These are phyloP conservation scores for Pocota personata DNA, from an alignment of 2,888 invertebrate genomes.

Conservation along the genomic window DNA sequence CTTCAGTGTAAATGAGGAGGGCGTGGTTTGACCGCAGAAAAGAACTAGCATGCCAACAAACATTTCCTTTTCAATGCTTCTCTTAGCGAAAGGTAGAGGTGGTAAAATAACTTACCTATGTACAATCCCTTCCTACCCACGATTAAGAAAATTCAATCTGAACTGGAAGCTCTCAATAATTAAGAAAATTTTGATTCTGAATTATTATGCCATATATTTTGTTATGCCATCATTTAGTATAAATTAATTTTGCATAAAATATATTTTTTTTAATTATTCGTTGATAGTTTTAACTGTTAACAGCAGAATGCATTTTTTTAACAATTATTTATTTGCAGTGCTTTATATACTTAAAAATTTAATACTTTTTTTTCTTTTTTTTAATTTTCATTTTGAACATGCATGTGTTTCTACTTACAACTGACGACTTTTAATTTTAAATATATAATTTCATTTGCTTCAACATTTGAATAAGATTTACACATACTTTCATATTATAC, in stretches of 20 bases:
- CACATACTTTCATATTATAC: constrained; percentile 6
- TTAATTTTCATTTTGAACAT: constrained; percentile 54
- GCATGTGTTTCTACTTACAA: constrained; percentile 44
- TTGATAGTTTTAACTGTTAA: constrained; percentile 52
- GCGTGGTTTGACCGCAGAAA: too few species aligned
- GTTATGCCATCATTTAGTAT: constrained; percentile 52
- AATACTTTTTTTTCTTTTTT: constrained; percentile 53
- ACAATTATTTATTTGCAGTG: constrained; percentile 53
- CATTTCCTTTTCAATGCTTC: too few species aligned
- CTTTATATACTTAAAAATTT: constrained; percentile 48
- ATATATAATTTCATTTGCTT: constrained; percentile 36
- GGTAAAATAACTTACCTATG: too few species aligned
- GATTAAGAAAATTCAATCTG: too few species aligned
- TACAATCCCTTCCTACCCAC: too few species aligned
- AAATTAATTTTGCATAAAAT: constrained; percentile 67
- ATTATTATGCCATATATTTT: constrained; percentile 3
- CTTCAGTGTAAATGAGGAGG: too few species aligned
- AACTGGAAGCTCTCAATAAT: too few species aligned
- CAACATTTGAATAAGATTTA: constrained; percentile 30
- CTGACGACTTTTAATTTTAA: constrained; percentile 28
- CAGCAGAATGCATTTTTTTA: constrained; percentile 44
- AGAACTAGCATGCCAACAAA: too few species aligned
- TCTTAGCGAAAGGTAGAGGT: too few species aligned
- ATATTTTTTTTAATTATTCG: constrained; percentile 48
- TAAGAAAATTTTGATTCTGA: background rate